phyloP scores from a whole-genome alignment of 2,888 invertebrate genomes.

The Euphydryas editha region DNA sequence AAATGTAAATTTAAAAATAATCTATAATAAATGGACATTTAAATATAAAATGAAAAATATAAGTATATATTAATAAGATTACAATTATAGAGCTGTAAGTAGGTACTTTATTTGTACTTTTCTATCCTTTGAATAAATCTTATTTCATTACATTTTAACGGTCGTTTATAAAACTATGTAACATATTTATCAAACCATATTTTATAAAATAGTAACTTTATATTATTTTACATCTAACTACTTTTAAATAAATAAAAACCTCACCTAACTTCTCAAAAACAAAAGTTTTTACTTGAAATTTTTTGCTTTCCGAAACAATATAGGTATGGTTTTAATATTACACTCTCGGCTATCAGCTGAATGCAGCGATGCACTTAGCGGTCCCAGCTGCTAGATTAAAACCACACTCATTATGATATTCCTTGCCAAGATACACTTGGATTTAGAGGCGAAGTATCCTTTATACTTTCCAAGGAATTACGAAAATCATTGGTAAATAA shows the following conservation, averaged over 20 bases:
- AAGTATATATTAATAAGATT: no score
- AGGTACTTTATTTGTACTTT: no score
- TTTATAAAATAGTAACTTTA: no score
- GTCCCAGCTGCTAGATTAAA: conserved; percentile 72
- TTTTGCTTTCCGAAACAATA: conserved; percentile 10
- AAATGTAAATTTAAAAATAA: no score
- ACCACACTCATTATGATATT: conserved; percentile 54
- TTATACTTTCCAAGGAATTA: not conserved
- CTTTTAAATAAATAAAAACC: not conserved
- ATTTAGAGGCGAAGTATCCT: conserved; percentile 6
- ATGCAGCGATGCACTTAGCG: conserved; percentile 66
- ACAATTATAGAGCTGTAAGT: no score
- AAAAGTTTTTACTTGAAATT: not conserved
- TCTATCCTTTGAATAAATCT: no score
- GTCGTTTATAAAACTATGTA: no score
- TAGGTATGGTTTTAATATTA: conserved; percentile 11
- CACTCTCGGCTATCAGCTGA: conserved; percentile 27
- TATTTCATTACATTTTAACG: no score
- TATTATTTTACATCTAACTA: not conserved
- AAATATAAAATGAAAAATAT: no score
- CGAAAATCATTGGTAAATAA: not conserved
- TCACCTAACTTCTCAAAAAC: not conserved
- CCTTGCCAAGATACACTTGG: conserved; percentile 32
- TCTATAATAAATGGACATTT: no score
- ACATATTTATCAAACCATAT: no score